Percentiles rank a stretch among this genome's conserved stretches.
Conservation (phyloP, 1,140 invertebrate species). For the Zaprionus inermis region DNA sequence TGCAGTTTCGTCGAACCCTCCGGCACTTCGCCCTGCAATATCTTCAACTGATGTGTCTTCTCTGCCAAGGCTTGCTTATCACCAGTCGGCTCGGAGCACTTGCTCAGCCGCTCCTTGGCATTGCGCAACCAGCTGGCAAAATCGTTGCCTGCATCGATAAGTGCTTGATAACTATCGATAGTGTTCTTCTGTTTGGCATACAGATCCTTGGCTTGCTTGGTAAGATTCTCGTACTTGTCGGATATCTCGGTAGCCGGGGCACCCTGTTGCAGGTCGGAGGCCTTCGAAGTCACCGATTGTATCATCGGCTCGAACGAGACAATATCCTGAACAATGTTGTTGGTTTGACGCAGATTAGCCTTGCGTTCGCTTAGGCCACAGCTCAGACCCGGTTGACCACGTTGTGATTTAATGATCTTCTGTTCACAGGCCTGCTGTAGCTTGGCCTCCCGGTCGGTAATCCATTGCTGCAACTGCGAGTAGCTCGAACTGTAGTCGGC, state of each 20-base stretch:
- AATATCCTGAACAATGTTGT: conserved; percentile 97
- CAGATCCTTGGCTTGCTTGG: conserved; percentile 94
- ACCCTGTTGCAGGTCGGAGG: conserved; percentile 94
- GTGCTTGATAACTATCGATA: conserved; percentile 94
- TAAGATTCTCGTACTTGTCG: conserved; percentile 94
- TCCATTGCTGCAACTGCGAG: conserved; percentile 96
- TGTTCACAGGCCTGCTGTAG: conserved; percentile 96
- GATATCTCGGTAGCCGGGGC: conserved; percentile 95
- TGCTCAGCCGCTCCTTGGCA: conserved; percentile 94
- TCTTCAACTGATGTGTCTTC: conserved; percentile 93
- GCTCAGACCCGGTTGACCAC: conserved; percentile 90
- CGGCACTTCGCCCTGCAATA: conserved; percentile 91
- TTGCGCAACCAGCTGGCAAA: conserved; percentile 96
- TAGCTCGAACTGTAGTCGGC: conserved; percentile 97
- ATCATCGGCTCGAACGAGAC: conserved; percentile 98
- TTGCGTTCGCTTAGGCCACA: conserved; percentile 92
- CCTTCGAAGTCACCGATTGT: conserved; percentile 95
- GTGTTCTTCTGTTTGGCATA: conserved; percentile 96
- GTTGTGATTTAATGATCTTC: conserved; percentile 91
- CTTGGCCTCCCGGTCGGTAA: conserved; percentile 96
- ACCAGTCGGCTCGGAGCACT: conserved; percentile 96
- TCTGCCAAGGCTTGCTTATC: conserved; percentile 95
- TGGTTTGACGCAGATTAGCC: conserved; percentile 94
- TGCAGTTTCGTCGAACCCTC: conserved; percentile 93
- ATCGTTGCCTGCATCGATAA: conserved; percentile 95